Base-by-base conservation (phyloP, 2,797 vertebrate species). In the Caiman crocodilus region DNA sequence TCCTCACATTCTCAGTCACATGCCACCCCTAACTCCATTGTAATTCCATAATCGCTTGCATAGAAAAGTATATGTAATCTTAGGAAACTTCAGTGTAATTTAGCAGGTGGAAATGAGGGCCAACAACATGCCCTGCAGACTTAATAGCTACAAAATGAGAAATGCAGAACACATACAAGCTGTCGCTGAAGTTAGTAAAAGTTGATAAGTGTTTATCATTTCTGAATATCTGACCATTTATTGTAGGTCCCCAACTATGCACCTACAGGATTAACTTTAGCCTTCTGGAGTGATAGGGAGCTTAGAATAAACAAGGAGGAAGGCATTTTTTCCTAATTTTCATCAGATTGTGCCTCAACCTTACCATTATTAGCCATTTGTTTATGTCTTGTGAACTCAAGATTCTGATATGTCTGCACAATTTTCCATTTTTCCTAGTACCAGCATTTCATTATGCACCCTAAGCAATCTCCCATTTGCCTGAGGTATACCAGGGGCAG, bases 391-490 rank as follows among this genome's bases (percentile, higher is more conserved):
- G 84, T 50, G 90, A 89, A 94, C 91, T 84, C 73, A 92, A 90
- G 81, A 94, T 96, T 90, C 93, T 94, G 96, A 97, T 92, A 95
- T 50, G 94, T 94, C 17, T 78, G 81, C 94, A 96, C 94, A 95
- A 85, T 95, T 96, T 90, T 65, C 93, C 82, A 95, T 90, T 97
- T 96, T 98, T 98, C 98, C 97, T 97, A 98, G 97, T 98, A 98
- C 97, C 88, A 93, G 97, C 91, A 85, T 93, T 97, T 96, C 94
- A 96, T 97, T 97, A 96, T 96, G 93, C 96, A 97, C 79, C 83
- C 75, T 69, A 97, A 97, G 96, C 98, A 95, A 97, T 97, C 98
- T 98, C 94, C 96, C 95, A 96, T 96, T 97, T 97, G 98, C 97
- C 97, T 96, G 82, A 95, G 92, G 96, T 96, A 97, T 95, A 97